Evolutionary conservation across 2,113 vertebrate genomes (phyloP).

Genomic region (Pachyramphus minor): DNA sequence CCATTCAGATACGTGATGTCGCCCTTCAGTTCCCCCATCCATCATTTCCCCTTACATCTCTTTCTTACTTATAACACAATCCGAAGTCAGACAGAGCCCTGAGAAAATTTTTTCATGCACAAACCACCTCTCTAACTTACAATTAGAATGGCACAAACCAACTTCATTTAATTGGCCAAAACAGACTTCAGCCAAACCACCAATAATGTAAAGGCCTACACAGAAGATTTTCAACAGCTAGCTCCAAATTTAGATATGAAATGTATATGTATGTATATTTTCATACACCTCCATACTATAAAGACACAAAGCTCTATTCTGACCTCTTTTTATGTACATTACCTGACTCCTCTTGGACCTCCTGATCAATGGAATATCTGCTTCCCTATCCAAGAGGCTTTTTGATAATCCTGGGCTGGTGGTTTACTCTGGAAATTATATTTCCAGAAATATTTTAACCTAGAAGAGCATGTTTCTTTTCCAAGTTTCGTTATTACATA

Average conservation of each 20-base stretch:
- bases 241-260: background rate
- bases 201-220: constrained; percentile 2
- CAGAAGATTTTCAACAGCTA: background rate
- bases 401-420: background rate
- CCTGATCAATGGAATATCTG: background rate
- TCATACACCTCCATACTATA: background rate
- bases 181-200: constrained; percentile 34
- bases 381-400: background rate
- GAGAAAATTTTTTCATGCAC: constrained; percentile 10
- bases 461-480: background rate
- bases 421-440: background rate
- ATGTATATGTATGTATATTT: too few relatives aligned
- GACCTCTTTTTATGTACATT: background rate
- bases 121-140: constrained; percentile 33
- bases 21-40: background rate
- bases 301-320: background rate
- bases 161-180: constrained; percentile 10
- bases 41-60: background rate
- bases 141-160: constrained; percentile 2
- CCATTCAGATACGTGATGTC: background rate
- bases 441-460: background rate
- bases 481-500: background rate
- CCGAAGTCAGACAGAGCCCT: constrained; percentile 5
- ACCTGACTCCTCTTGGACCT: background rate
- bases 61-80: background rate